Base-by-base conservation (phyloP, 2,888 invertebrate genomes). In the Ennomos fuscantarius region DNA sequence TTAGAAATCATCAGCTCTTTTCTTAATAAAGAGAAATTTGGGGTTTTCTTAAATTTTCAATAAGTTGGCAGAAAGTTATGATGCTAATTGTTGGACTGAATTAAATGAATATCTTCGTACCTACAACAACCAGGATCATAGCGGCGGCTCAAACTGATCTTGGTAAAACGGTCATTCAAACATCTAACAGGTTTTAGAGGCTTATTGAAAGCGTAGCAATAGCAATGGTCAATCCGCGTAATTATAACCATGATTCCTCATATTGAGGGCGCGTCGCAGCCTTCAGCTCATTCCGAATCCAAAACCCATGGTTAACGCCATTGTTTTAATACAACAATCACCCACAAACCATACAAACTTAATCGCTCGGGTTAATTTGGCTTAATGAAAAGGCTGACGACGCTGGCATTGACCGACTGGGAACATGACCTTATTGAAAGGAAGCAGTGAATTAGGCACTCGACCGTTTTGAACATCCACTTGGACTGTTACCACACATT, bases 251-350 rank as follows among this genome's bases (percentile, higher is more conserved):
- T 24, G 24, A 24, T 24, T 24, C 2, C 78, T 74, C 79, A 81
- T 73, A 79, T 76, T 68, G 74, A 74, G 66, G 70, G 51, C 51
- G 68, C 59, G 70, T 54, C 51, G 68, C 59, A 45, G 50, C 62
- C 62, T 62, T 57, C 56, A 54, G 49, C 51, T 60, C 34, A 58
- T 62, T 68, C 60, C 36, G 43, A 64, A 73, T 68, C 66, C 54
- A 49, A 65, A 78, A 74, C 75, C 74, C 73, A 78, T 76, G 65
- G 67, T 45, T 45, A 62, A 41, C 55, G 33, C 70, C 60, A 81
- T 81, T 81, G 81, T 82, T 73, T n/a, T 69, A 59, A 33, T 46
- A 58, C 50, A 73, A 77, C 72, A 79, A 76, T 79, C 53, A 70
- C 59, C 66, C 54, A 44, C 50, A 57, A 47, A 55, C 40, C 60